Base-by-base conservation (phyloP, 92 coral and sea anemone genomes). In the Metridium senile region DNA sequence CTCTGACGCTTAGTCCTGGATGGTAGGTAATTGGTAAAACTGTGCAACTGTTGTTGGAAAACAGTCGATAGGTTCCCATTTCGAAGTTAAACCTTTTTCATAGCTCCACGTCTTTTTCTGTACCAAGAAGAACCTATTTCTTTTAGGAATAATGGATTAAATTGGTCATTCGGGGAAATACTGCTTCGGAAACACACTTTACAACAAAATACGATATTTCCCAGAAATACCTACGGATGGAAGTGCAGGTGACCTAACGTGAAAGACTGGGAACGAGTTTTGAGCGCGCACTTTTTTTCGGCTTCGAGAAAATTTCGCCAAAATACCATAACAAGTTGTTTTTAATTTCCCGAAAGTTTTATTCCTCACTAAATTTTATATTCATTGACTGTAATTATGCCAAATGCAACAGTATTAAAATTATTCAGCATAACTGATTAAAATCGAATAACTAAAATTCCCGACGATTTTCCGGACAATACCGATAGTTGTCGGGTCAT, bases 1-100 rank as follows among this genome's bases (percentile, higher is more conserved):
- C 87, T 49, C 78, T 83, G 3, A 83, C 84, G 66, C 65, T 83
- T 35, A 83, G 59, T 53, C 78, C 78, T 0, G 87, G 87, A 58
- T 82, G 84, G 61, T 83, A 70, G 18, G 20, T 71, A 43, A 83
- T 45, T 11, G 71, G 51, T 61, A 83, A 67, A 27, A 69, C 79
- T 28, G 71, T n/a, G n/a, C n/a, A n/a, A n/a, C n/a, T 82, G 54
- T 62, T 46, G 34, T 68, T 77, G 11, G 83, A 77, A 33, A 61
- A 26, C 17, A 61, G 2, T 23, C 66, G 31, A 61, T 7, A 2
- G 19, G 66, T 29, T 8, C 66, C 66, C 66, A 61, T 61, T 61
- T 2, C 33, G 33, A 61, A 61, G 33, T 6, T 23, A 10, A 7
- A 26, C 3, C 13, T 61, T 61, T 26, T 6, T 6, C 66, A 21